These are phyloP conservation scores for Hippoglossus hippoglossus DNA, from an alignment of 2,797 vertebrate species.

Conservation along the genomic window DNA sequence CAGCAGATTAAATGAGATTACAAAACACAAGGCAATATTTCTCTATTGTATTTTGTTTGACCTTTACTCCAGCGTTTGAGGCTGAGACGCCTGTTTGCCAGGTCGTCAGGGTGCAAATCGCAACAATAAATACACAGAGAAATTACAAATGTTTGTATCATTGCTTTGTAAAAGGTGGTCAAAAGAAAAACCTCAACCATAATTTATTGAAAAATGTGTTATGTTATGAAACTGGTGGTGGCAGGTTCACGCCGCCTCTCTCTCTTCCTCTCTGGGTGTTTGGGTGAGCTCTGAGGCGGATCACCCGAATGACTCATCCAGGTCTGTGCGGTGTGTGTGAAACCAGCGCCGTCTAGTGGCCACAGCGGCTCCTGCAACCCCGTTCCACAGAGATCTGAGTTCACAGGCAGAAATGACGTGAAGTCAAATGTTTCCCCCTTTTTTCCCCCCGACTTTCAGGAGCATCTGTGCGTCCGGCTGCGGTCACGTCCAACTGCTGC, in stretches of 20 bases:
- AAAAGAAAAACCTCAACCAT: neutral
- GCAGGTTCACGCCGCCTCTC: constrained; percentile 22
- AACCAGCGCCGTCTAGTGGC: constrained; percentile 69
- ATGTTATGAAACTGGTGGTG: neutral
- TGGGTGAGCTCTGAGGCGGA: constrained; percentile 14
- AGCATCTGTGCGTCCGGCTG: constrained; percentile 13
- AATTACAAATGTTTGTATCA: neutral
- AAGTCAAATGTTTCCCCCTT: constrained; percentile 26
- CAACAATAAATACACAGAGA: too few relatives aligned
- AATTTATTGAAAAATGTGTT: neutral
- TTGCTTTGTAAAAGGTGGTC: neutral
- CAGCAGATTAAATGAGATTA: too few relatives aligned
- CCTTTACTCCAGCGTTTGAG: neutral
- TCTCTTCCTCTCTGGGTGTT: constrained; percentile 9
- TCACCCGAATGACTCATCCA: constrained; percentile 63
- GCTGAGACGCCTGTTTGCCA: neutral
- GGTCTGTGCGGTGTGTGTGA: constrained; percentile 18
- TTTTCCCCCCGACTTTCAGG: constrained; percentile 13
- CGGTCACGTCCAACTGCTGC: constrained; percentile 20
- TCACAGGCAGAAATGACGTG: constrained; percentile 13
- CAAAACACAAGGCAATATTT: neutral
- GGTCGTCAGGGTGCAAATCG: too few relatives aligned
- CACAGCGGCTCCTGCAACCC: neutral
- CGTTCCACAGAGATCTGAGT: constrained; percentile 8
- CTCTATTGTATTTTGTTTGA: neutral